These are phyloP conservation scores for Epizoanthus stellaris DNA, from an alignment of 92 coral and sea anemone species.

Conservation along the genomic window DNA sequence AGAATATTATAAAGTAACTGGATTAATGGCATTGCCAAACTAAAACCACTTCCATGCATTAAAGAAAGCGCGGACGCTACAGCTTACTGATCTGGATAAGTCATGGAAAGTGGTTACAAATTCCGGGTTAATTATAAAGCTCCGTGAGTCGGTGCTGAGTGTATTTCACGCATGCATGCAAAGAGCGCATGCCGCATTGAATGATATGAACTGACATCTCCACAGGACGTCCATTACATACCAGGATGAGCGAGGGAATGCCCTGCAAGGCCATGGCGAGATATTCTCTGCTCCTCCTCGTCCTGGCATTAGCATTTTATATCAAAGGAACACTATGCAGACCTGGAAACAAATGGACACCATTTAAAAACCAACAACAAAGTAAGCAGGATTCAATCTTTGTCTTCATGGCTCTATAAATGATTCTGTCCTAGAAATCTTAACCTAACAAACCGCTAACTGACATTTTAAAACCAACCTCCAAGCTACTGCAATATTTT, in stretches of 20 bases:
- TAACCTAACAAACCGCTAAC: conserved; percentile 1
- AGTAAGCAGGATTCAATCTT: conserved; percentile 30
- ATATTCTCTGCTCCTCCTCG: neutral
- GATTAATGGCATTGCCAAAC: neutral
- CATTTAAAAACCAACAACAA: conserved; percentile 51
- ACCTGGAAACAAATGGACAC: conserved; percentile 18
- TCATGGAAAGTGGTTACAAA: neutral
- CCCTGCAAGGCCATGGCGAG: conserved; percentile 10
- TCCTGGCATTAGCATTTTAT: neutral
- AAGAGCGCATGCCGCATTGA: conserved; percentile 3
- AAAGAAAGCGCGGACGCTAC: neutral
- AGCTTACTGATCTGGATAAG: neutral
- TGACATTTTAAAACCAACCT: neutral
- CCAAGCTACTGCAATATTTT: neutral
- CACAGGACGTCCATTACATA: neutral
- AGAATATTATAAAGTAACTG: neutral
- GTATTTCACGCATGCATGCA: no score
- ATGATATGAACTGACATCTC: conserved; percentile 6
- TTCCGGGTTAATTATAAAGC: conserved; percentile 6
- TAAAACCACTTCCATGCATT: conserved; percentile 3
- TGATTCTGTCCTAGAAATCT: conserved; percentile 30
- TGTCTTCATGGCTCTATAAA: neutral
- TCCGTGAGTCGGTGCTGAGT: conserved; percentile 29
- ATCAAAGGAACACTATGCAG: neutral
- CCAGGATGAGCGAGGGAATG: neutral